These are phyloP conservation scores for Nezara viridula DNA, from an alignment of 2,888 invertebrate species.

Conservation along the genomic window DNA sequence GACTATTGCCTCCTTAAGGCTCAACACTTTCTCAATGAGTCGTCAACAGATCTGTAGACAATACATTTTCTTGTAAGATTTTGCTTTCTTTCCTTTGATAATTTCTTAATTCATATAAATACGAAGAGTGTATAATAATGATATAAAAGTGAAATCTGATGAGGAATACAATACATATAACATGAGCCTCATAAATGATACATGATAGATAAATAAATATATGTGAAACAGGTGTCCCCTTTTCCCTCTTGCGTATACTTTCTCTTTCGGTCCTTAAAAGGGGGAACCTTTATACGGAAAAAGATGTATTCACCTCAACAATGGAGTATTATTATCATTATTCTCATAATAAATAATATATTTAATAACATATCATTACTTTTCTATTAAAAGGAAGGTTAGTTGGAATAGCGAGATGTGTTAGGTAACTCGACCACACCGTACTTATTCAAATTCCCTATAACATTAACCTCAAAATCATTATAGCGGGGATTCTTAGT, in stretches of 20 bases:
- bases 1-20: neutral
- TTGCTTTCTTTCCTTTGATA: too few relatives aligned
- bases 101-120: neutral
- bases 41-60: neutral
- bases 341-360: too few relatives aligned
- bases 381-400: too few relatives aligned
- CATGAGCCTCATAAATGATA: conserved; percentile 3
- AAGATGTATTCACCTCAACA: neutral
- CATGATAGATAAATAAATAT: neutral
- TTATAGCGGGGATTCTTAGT: too few relatives aligned
- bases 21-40: conserved; percentile 14
- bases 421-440: too few relatives aligned
- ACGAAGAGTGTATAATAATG: neutral
- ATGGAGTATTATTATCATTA: neutral
- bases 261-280: neutral
- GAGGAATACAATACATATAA: neutral
- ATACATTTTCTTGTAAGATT: too few relatives aligned
- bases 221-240: neutral
- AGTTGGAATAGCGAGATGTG: too few relatives aligned
- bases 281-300: too few relatives aligned
- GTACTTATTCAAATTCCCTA: too few relatives aligned
- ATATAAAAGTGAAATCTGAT: neutral
- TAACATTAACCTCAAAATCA: too few relatives aligned
- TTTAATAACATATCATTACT: too few relatives aligned
- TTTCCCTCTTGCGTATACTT: neutral